phyloP scores from a whole-genome alignment of 2,113 vertebrate species.

The Scortum barcoo region DNA sequence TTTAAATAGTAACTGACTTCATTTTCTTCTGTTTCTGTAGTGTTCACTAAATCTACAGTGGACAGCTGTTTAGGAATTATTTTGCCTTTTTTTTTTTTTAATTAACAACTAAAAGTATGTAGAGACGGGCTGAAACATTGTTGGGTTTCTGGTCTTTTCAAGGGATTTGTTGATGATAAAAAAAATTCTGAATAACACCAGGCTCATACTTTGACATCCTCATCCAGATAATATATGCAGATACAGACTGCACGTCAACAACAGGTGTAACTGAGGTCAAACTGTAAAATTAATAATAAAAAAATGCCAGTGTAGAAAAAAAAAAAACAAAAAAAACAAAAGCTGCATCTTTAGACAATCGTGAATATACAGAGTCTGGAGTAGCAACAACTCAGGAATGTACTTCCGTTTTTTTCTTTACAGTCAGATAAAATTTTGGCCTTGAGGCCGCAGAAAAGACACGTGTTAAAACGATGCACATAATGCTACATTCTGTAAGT shows the following conservation, averaged over 20 bases:
- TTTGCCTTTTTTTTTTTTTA: not conserved
- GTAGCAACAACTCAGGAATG: conserved; percentile 53
- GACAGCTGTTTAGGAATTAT: not conserved
- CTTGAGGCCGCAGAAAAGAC: conserved; percentile 35
- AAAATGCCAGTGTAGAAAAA: conserved; percentile 58
- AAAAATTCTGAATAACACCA: not conserved
- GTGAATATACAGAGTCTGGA: conserved; percentile 25
- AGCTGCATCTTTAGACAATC: conserved; percentile 62
- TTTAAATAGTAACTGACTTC: not conserved
- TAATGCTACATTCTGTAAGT: conserved; percentile 76
- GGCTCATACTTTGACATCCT: conserved; percentile 2
- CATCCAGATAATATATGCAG: not conserved
- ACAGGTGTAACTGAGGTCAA: conserved; percentile 25
- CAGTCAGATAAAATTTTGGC: conserved; percentile 44
- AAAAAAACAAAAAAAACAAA: conserved; percentile 28
- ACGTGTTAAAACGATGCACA: conserved; percentile 53
- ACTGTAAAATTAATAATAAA: conserved; percentile 11
- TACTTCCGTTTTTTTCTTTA: conserved; percentile 56
- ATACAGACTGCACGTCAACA: conserved; percentile 1
- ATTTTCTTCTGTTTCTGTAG: not conserved
- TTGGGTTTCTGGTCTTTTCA: not conserved
- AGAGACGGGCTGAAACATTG: not conserved
- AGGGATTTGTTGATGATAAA: conserved; percentile 20
- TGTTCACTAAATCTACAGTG: not conserved
- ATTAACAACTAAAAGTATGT: not conserved